Conservation (phyloP, 2,113 vertebrate genomes). For the Antechinus stuartii region DNA sequence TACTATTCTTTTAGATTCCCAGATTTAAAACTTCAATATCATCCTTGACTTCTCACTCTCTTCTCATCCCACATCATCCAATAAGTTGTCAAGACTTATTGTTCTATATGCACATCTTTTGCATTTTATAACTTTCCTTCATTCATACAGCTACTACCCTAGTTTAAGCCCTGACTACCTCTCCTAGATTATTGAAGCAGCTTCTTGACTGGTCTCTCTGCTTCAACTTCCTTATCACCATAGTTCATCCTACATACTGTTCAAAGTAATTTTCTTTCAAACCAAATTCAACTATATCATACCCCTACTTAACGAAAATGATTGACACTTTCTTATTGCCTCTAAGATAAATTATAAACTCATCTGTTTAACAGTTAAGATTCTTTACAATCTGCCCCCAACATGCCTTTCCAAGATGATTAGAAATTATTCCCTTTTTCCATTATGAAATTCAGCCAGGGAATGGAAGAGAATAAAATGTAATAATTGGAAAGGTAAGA, state of each 20-base stretch:
- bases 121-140: not conserved
- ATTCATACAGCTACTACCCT: not conserved
- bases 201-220: not conserved
- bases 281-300: not conserved
- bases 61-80: not conserved
- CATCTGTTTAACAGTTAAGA: not conserved
- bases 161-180: not conserved
- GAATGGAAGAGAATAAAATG: not conserved
- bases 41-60: not conserved
- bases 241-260: not conserved
- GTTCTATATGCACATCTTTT: not conserved
- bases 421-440: not conserved
- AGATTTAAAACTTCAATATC: not conserved
- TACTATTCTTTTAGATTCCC: not conserved
- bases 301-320: not conserved
- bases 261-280: not conserved
- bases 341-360: not conserved
- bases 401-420: not conserved
- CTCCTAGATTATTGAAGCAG: not conserved
- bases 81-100: not conserved
- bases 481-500: not conserved
- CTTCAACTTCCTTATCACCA: not conserved
- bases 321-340: not conserved
- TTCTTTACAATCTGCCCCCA: not conserved
- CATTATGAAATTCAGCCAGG: not conserved